Percentiles rank a stretch among this genome's conserved stretches.
These are phyloP conservation scores for Spheniscus mendiculus DNA, from an alignment of 2,113 vertebrate genomes.

Conservation along the genomic window DNA sequence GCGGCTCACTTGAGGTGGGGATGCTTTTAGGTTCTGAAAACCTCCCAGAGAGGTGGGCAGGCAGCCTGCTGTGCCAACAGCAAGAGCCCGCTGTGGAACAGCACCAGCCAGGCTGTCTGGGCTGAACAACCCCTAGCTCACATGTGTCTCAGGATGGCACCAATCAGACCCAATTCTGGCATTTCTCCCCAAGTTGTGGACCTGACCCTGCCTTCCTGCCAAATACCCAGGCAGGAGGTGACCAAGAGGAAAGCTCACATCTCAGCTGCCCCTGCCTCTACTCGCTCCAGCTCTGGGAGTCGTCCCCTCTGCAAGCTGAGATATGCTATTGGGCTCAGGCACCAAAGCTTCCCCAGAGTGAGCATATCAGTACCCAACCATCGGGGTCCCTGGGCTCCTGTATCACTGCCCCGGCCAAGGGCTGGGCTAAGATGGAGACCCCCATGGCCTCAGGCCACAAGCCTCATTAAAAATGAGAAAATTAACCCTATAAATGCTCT, in stretches of 20 bases:
- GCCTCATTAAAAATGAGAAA: not conserved
- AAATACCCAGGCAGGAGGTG: not conserved
- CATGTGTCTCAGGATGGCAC: rapidly evolving
- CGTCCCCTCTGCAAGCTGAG: not conserved
- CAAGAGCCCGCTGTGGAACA: not conserved
- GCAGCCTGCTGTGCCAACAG: not conserved
- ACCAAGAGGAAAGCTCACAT: not conserved
- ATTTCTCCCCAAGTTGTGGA: not conserved
- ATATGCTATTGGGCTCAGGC: not conserved
- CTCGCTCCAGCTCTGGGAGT: not conserved
- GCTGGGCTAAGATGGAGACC: not conserved
- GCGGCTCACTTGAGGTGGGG: not conserved
- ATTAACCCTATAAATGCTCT: not conserved
- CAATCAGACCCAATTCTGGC: rapidly evolving
- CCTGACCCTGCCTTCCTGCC: not conserved
- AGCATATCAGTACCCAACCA: rapidly evolving
- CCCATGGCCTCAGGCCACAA: not conserved
- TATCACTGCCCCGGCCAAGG: not conserved
- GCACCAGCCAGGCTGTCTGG: not conserved
- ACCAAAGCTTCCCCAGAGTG: not conserved
- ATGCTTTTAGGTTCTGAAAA: not conserved
- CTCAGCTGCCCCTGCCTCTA: not conserved
- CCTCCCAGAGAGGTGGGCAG: not conserved
- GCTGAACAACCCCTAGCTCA: not conserved
- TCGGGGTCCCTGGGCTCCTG: not conserved